Percentiles rank a stretch among this genome's conserved stretches.
Evolutionary conservation across 2,113 vertebrate species (phyloP).

Genomic region (Struthio camelus): DNA sequence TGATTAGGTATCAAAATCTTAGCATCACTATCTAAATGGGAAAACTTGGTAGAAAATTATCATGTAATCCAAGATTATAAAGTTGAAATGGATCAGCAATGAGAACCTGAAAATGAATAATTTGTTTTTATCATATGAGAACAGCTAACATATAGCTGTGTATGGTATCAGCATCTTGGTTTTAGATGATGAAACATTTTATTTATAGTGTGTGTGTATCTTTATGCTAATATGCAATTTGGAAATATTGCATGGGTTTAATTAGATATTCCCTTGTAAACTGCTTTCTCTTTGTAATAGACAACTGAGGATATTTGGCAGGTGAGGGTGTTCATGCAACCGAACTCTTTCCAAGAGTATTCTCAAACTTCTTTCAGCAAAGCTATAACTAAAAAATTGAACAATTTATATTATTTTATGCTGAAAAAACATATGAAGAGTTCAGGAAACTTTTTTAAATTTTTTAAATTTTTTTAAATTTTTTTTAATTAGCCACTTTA

Average conservation of each 20-base stretch:
- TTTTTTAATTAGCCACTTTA: neutral
- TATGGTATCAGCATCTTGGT: neutral
- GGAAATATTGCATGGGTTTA: neutral
- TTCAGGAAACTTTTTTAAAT: neutral
- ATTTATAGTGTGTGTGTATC: neutral
- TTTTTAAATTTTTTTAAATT: neutral
- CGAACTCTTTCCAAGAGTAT: neutral
- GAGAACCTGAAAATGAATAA: neutral
- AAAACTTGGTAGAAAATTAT: neutral
- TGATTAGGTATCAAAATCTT: neutral
- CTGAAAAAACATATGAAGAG: neutral
- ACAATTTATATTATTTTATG: neutral
- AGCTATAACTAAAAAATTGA: neutral
- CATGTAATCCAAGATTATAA: neutral
- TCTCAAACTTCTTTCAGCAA: neutral
- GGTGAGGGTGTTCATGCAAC: neutral
- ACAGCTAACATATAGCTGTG: neutral
- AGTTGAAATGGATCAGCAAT: neutral
- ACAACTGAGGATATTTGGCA: neutral
- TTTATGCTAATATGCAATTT: neutral
- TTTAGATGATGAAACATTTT: neutral
- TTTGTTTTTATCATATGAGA: neutral
- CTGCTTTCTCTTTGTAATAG: neutral
- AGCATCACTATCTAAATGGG: neutral
- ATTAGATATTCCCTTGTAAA: neutral